These are phyloP conservation scores for Brachyistius frenatus DNA, from an alignment of 2,113 vertebrate genomes.

Conservation along the genomic window DNA sequence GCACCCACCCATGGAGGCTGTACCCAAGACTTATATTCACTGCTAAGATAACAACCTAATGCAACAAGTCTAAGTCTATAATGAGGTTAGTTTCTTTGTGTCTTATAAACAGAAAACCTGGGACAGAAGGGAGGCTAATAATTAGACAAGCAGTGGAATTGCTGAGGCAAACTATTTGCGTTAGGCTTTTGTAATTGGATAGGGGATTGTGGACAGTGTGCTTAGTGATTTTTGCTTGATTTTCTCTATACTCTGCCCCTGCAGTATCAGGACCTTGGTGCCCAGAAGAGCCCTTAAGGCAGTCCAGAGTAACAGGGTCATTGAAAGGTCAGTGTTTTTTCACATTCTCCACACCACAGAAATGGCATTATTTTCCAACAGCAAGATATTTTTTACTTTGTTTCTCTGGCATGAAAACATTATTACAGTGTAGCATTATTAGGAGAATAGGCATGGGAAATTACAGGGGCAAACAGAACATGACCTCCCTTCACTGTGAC, in stretches of 20 bases:
- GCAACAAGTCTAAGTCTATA: neutral
- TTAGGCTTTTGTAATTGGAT: constrained; percentile 57
- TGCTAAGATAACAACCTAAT: constrained; percentile 28
- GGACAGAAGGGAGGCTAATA: constrained; percentile 45
- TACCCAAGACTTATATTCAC: neutral
- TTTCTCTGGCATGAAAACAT: constrained; percentile 34
- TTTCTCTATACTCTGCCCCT: constrained; percentile 30
- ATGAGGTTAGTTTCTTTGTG: constrained; percentile 17
- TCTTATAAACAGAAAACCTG: constrained; percentile 2
- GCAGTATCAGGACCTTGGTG: constrained; percentile 10
- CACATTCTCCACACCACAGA: constrained; percentile 7
- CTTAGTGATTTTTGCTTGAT: constrained; percentile 68
- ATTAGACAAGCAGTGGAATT: constrained; percentile 53
- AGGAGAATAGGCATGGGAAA: constrained; percentile 38
- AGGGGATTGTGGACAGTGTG: constrained; percentile 50
- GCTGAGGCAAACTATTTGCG: constrained; percentile 47
- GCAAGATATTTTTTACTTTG: constrained; percentile 10
- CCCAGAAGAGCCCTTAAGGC: constrained; percentile 30
- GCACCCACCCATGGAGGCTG: constrained; percentile 1
- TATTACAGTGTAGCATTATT: constrained; percentile 28
- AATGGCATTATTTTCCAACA: constrained; percentile 11
- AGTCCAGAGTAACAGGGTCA: constrained; percentile 45
- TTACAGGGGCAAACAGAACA: constrained; percentile 8
- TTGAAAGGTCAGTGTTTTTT: constrained; percentile 28
- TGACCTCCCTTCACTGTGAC: constrained; percentile 16